A percentile compares a stretch with the other conserved stretches of the same genome.
phyloP scores from a whole-genome alignment of 2,888 invertebrate species.

The Hirtodrosophila duncani region DNA sequence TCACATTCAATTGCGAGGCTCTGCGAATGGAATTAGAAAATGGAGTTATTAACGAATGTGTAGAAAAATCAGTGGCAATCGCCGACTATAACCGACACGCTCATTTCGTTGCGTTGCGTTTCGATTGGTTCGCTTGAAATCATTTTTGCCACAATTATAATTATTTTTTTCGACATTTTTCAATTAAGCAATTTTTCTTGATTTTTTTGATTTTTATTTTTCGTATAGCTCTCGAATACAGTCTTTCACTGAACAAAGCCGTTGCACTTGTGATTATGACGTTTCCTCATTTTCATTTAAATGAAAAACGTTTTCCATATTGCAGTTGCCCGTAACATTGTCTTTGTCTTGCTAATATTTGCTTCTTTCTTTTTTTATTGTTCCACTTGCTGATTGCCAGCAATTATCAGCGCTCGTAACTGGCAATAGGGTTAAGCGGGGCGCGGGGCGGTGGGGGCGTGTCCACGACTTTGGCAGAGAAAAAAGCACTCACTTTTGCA shows the following conservation, averaged over 20 bases:
- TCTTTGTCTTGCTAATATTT: conserved; percentile 29
- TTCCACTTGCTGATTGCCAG: conserved; percentile 45
- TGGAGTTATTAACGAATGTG: conserved; percentile 24
- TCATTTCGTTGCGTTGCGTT: conserved; percentile 53
- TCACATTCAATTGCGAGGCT: conserved; percentile 19
- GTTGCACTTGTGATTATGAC: conserved; percentile 55
- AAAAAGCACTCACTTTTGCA: no score
- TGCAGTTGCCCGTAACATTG: conserved; percentile 18
- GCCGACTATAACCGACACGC: conserved; percentile 24
- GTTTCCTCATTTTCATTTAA: conserved; percentile 64
- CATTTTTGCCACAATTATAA: conserved; percentile 56
- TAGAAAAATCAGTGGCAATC: conserved; percentile 18
- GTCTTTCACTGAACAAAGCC: conserved; percentile 30
- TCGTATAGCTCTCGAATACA: conserved; percentile 5
- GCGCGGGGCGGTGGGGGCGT: not conserved
- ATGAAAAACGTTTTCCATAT: conserved; percentile 48
- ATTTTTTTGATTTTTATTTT: not conserved
- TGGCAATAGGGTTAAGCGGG: conserved; percentile 3
- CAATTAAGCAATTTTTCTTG: conserved; percentile 70
- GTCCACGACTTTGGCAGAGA: conserved; percentile 31
- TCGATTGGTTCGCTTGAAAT: conserved; percentile 36
- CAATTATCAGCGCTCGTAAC: conserved; percentile 27
- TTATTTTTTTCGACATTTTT: conserved; percentile 54
- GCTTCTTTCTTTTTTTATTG: conserved; percentile 28
- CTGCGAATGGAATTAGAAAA: no score